Conservation (phyloP, 1,140 invertebrate species). For the Temnothorax nylanderi region DNA sequence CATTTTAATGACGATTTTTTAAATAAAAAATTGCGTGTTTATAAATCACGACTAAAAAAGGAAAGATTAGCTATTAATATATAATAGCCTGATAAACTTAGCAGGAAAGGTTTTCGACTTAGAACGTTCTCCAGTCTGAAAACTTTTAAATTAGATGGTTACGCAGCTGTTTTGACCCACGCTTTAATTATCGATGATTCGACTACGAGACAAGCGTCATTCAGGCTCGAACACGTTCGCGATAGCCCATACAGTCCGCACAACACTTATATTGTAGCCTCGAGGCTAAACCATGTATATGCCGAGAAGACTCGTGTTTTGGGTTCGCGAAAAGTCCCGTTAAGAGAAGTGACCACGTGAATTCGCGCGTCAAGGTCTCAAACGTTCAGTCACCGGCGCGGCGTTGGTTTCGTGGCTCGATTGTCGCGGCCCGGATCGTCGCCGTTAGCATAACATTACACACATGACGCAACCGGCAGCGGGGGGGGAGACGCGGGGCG, state of each 20-base stretch:
- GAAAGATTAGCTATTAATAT: neutral
- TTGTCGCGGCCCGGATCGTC: conserved; percentile 23
- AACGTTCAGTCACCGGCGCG: conserved; percentile 1
- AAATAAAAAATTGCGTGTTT: neutral
- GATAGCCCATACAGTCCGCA: neutral
- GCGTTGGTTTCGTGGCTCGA: neutral
- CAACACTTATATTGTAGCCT: neutral
- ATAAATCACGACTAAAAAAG: neutral
- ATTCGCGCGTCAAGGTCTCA: conserved; percentile 40
- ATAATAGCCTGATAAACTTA: neutral
- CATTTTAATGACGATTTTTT: neutral
- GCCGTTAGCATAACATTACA: conserved; percentile 46
- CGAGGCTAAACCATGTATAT: conserved; percentile 4
- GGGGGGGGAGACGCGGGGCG: no score
- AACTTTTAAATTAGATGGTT: neutral
- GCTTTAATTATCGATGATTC: conserved; percentile 27
- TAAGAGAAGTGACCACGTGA: conserved; percentile 21
- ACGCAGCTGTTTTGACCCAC: neutral
- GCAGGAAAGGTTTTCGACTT: neutral
- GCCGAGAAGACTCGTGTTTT: neutral
- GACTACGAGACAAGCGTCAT: neutral
- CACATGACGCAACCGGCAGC: conserved; percentile 26
- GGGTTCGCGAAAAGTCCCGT: conserved; percentile 32
- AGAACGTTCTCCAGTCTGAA: neutral
- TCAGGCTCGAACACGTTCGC: neutral